Conservation (phyloP, 2,797 vertebrate genomes). For the Phoxinus dragarum region DNA sequence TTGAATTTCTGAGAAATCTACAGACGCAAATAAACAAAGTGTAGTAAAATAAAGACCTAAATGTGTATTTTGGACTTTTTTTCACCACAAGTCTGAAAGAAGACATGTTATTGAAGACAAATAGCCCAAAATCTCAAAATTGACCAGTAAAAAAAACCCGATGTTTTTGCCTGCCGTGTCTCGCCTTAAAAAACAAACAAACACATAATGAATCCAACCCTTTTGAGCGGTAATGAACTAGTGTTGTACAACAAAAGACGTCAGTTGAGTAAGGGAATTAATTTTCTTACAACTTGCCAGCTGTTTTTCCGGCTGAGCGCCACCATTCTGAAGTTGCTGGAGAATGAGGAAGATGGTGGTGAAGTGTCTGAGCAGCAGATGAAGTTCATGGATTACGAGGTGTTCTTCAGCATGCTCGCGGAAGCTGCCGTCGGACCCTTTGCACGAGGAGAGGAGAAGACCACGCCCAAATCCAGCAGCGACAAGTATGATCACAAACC, state of each 20-base stretch:
- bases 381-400: conserved; percentile 84
- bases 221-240: background rate
- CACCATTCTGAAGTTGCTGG: conserved; percentile 93
- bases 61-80: too few relatives aligned
- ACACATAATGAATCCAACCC: too few relatives aligned
- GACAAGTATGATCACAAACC: conserved; percentile 88
- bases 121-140: too few relatives aligned
- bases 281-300: conserved; percentile 67
- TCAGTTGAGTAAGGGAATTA: background rate
- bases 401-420: conserved; percentile 88
- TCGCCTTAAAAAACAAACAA: too few relatives aligned
- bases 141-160: too few relatives aligned
- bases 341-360: conserved; percentile 71
- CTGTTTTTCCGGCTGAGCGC: conserved; percentile 93
- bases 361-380: conserved; percentile 77
- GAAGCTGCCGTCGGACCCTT: conserved; percentile 93
- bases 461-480: conserved; percentile 80
- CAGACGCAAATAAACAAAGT: too few relatives aligned
- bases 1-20: too few relatives aligned
- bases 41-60: too few relatives aligned
- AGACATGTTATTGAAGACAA: too few relatives aligned
- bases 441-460: conserved; percentile 97
- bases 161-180: too few relatives aligned
- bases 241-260: background rate
- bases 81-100: too few relatives aligned